phyloP scores from a whole-genome alignment of 2,113 vertebrate genomes.

The Panthera uncia region DNA sequence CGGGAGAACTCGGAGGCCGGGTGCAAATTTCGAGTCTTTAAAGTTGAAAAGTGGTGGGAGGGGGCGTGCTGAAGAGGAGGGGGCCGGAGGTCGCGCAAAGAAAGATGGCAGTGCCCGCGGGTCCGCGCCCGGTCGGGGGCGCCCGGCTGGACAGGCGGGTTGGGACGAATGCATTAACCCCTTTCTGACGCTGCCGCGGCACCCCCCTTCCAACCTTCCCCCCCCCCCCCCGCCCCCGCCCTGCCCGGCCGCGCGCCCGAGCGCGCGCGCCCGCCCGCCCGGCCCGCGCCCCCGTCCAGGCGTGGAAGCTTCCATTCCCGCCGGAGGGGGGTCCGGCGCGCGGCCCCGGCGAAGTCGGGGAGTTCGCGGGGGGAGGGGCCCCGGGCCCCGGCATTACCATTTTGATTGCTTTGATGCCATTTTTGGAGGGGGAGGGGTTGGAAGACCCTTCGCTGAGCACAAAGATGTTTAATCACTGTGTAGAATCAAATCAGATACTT shows the following conservation, averaged over 20 bases:
- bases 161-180: conserved; percentile 16
- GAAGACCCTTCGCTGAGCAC: conserved; percentile 90
- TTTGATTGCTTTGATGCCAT: conserved; percentile 99
- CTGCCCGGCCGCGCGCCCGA: conserved; percentile 65
- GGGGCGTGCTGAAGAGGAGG: not conserved
- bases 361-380: conserved; percentile 95
- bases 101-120: not conserved
- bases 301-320: conserved; percentile 99
- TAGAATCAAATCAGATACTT: conserved; percentile 86
- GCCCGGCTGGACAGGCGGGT: not conserved
- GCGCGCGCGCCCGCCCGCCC: conserved; percentile 81
- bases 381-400: conserved; percentile 97
- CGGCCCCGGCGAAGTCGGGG: conserved; percentile 96
- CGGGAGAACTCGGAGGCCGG: not conserved
- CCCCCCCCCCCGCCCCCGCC: not conserved
- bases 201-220: not conserved
- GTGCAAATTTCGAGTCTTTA: conserved; percentile 56
- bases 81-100: not conserved
- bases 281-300: conserved; percentile 87
- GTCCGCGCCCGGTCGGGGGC: not conserved
- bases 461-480: conserved; percentile 89
- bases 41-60: conserved; percentile 69
- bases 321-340: conserved; percentile 86
- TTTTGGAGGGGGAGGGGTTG: conserved; percentile 93
- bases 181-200: not conserved